Conservation (phyloP, 2,888 invertebrate genomes). For the Helobdella robusta region DNA sequence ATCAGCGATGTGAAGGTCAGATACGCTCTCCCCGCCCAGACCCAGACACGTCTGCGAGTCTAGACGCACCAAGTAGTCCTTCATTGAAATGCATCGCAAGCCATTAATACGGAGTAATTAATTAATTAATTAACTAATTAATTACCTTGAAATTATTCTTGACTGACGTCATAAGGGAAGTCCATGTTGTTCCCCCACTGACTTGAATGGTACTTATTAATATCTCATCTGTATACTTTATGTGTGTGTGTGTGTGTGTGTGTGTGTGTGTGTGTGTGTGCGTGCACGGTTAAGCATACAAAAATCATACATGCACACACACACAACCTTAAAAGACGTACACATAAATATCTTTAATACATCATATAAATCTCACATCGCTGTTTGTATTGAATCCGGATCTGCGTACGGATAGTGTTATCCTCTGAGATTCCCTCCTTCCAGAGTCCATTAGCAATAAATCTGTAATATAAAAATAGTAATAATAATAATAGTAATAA, state of each 20-base stretch:
- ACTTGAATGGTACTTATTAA: constrained; percentile 77
- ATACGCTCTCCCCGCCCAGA: constrained; percentile 71
- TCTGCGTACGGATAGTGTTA: constrained; percentile 66
- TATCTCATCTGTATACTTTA: background rate
- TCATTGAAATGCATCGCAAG: no score
- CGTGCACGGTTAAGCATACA: background rate
- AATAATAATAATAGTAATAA: no score
- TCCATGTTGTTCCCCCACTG: constrained; percentile 87
- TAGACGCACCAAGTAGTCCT: constrained; percentile 79
- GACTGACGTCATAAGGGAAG: constrained; percentile 79
- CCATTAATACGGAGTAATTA: no score
- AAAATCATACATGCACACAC: constrained; percentile 1
- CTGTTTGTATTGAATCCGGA: background rate
- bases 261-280: background rate
- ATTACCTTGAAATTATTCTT: constrained; percentile 82
- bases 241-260: background rate
- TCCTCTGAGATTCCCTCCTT: constrained; percentile 60
- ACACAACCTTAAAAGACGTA: background rate
- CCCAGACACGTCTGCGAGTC: constrained; percentile 85
- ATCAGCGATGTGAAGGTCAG: constrained; percentile 85
- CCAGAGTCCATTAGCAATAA: constrained; percentile 44
- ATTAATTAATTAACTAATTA: no score
- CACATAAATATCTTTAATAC: constrained; percentile 4
- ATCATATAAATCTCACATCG: background rate
- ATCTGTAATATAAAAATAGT: constrained; percentile 37